Percentiles rank a stretch among this genome's conserved stretches.
Evolutionary conservation across 2,888 invertebrate species (phyloP).

Genomic region (Phengaris alcon): DNA sequence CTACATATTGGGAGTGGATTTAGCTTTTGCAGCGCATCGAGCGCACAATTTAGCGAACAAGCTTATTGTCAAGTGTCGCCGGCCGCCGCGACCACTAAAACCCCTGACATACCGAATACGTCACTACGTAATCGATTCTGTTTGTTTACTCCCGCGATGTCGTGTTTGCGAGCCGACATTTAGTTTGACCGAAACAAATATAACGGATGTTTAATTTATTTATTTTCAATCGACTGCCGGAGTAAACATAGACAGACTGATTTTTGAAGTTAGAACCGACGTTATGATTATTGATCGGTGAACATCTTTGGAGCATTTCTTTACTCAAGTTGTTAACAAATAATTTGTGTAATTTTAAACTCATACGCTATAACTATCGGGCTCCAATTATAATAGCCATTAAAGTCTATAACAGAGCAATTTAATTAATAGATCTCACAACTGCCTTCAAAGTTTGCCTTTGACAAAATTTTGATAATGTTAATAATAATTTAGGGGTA

Average conservation of each 20-base stretch:
- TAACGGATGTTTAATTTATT: constrained; percentile 20
- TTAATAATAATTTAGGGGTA: no score
- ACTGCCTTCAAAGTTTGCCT: no score
- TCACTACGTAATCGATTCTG: neutral
- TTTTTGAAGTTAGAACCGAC: constrained; percentile 13
- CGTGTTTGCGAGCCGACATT: constrained; percentile 5
- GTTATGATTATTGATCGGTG: neutral
- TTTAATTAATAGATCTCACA: no score
- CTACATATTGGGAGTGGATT: constrained; percentile 39
- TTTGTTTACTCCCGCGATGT: neutral
- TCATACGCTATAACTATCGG: neutral
- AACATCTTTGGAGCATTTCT: neutral
- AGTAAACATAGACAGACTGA: constrained; percentile 31
- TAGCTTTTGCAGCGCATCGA: constrained; percentile 35
- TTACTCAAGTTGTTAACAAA: neutral
- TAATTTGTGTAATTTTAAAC: neutral
- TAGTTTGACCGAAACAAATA: constrained; percentile 8
- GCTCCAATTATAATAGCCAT: neutral
- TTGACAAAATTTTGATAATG: no score
- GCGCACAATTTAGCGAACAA: constrained; percentile 50
- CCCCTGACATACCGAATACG: constrained; percentile 21
- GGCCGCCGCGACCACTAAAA: constrained; percentile 44
- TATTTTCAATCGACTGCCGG: constrained; percentile 24
- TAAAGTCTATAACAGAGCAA: neutral
- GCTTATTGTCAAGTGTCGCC: constrained; percentile 53